Base-by-base conservation (phyloP, 2,797 vertebrate species). In the Antennarius maculatus region DNA sequence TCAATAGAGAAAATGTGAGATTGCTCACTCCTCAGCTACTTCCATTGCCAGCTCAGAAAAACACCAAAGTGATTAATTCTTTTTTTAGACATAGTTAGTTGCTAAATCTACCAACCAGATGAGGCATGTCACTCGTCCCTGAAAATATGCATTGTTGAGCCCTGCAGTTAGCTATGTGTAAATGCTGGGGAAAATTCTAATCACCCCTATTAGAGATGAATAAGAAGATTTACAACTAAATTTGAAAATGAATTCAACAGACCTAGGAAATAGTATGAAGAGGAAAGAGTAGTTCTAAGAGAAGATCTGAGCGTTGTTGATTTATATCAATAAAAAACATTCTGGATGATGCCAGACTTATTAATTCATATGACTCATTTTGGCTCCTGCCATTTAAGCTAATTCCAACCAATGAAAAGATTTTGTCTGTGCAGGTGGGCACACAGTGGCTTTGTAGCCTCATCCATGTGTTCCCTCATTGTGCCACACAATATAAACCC, bases 391-490 rank as follows among this genome's bases (percentile, higher is more conserved):
- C 48, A 54, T 14, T 61, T n/a, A 28, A 45, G 23, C 43, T 39
- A 3, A 54, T 39, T 14, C 41, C 16, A 49, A 34, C 61, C 54
- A 46, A 60, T 62, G 27, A 50, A 61, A 54, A 17, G 0, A 15
- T 42, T 46, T 60, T 23, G 2, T 28, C 14, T 29, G 34, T 76
- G 52, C 79, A 84, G 66, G 77, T 75, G 69, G 61, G 18, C 72
- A 71, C 65, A 64, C 59, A 60, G 29, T 23, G 6, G 54, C 65
- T 79, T 48, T 74, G 66, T 69, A 43, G 65, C 63, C 53, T 73
- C 70, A 39, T 69, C 72, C 76, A 62, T 85, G 74, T 83, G 71
- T 64, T 78, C 54, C 64, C 56, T 81, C 73, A 80, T 68, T 82
- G 77, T 84, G 69, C 60, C 71, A 51, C 23, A 67, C 50, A 76